A percentile compares a stretch with the other conserved stretches of the same genome.
These are phyloP conservation scores for Gavialis gangeticus DNA, from an alignment of 2,113 vertebrate genomes.

Conservation along the genomic window DNA sequence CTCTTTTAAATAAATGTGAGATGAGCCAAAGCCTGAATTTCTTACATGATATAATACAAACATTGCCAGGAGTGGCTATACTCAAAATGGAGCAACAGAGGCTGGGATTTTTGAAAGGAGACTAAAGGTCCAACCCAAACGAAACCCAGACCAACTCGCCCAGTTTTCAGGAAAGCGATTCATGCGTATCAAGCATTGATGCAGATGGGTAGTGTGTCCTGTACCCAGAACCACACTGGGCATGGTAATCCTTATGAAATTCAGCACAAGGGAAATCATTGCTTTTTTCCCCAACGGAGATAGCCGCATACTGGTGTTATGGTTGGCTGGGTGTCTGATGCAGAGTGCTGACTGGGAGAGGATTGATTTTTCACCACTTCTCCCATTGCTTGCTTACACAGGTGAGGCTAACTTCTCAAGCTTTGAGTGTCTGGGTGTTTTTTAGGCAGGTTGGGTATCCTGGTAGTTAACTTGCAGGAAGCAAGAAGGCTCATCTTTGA, in stretches of 20 bases:
- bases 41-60: neutral
- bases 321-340: neutral
- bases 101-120: neutral
- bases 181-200: fast-evolving
- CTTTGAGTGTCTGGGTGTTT: neutral
- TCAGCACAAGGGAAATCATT: neutral
- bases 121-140: neutral
- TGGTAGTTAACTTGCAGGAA: neutral
- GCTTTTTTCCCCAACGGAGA: neutral
- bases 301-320: neutral
- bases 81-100: neutral
- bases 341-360: neutral
- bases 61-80: fast-evolving
- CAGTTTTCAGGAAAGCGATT: fast-evolving
- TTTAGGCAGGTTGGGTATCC: neutral
- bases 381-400: too few species aligned
- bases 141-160: neutral
- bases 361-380: neutral
- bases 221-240: neutral
- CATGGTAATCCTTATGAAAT: neutral
- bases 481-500: neutral
- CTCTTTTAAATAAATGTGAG: fast-evolving
- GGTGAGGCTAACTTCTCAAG: neutral
- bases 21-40: neutral
- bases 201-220: too few species aligned